Evolutionary conservation across 2,888 invertebrate genomes (phyloP).

Genomic region (Trachelus iudaicus): DNA sequence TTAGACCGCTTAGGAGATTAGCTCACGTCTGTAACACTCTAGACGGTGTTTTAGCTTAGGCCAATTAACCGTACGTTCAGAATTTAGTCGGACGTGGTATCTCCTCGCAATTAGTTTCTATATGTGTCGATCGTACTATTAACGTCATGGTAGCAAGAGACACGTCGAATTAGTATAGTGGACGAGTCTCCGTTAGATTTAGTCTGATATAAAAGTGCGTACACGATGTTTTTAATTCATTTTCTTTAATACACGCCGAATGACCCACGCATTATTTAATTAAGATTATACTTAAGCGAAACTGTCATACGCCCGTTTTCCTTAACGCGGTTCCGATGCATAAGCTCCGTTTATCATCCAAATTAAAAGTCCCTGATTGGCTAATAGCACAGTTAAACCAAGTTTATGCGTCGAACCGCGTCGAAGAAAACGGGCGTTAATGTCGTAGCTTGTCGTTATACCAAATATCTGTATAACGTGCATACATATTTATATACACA

Average conservation of each 20-base stretch:
- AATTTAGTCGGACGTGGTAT: background rate
- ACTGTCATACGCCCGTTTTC: background rate
- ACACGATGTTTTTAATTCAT: background rate
- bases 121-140: background rate
- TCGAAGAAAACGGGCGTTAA: background rate
- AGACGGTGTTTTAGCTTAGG: background rate
- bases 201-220: background rate
- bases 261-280: background rate
- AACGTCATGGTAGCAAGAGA: background rate
- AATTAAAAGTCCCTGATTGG: no score
- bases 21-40: background rate
- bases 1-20: background rate
- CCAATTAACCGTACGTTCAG: background rate
- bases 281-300: background rate
- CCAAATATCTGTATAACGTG: background rate
- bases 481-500: background rate
- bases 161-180: background rate
- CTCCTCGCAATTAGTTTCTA: background rate
- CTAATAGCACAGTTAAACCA: no score
- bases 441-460: background rate
- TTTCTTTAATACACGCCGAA: background rate
- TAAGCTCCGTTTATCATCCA: no score
- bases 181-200: background rate
- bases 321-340: no score
- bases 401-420: no score